Percentiles rank a stretch among this genome's conserved stretches.
Evolutionary conservation across 2,888 invertebrate species (phyloP).

Genomic region (Aromia moschata): DNA sequence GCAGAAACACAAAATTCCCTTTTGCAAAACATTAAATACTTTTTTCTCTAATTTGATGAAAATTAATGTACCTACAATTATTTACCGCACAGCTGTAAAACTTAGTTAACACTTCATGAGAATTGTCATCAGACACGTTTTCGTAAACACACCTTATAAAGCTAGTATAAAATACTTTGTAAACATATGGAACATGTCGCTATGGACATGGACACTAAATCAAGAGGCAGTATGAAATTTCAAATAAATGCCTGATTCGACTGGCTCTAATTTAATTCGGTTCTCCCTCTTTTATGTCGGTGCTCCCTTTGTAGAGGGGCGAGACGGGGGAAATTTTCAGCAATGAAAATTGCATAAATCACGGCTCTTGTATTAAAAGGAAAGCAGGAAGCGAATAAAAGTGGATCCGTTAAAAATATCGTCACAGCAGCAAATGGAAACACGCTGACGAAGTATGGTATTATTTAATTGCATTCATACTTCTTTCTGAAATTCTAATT

Average conservation of each 20-base stretch:
- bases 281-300: slow-evolving; percentile 13
- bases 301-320: background rate
- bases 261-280: slow-evolving; percentile 15
- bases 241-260: slow-evolving; percentile 16
- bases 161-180: too few relatives aligned
- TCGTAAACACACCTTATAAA: too few relatives aligned
- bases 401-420: slow-evolving; percentile 2
- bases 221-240: slow-evolving; percentile 11
- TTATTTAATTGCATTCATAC: too few relatives aligned
- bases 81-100: too few relatives aligned
- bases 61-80: too few relatives aligned
- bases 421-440: background rate
- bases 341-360: slow-evolving; percentile 23
- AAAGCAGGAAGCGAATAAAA: slow-evolving; percentile 11
- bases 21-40: too few relatives aligned
- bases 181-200: too few relatives aligned
- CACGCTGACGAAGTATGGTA: background rate
- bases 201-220: slow-evolving; percentile 6
- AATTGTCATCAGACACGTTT: too few relatives aligned
- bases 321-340: slow-evolving; percentile 5
- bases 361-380: slow-evolving; percentile 4
- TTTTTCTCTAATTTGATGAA: too few relatives aligned
- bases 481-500: too few relatives aligned
- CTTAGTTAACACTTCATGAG: too few relatives aligned
- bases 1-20: too few relatives aligned